Percentiles rank a stretch among this genome's conserved stretches.
phyloP scores from a whole-genome alignment of 1,140 invertebrate species.

The Arion vulgaris region DNA sequence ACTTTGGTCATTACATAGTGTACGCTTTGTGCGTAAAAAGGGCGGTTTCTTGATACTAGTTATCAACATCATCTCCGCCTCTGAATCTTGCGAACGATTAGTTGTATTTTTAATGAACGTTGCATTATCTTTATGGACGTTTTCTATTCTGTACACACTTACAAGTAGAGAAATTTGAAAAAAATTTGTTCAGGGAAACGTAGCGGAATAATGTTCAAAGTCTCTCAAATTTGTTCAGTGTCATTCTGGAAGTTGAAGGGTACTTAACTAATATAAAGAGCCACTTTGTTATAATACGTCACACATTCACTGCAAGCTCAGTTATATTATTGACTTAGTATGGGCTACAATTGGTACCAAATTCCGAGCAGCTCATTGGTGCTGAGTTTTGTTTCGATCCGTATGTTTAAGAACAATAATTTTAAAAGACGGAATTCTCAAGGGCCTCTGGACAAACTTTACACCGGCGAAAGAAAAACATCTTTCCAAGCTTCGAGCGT shows the following conservation, averaged over 20 bases:
- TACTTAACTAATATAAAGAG: background rate
- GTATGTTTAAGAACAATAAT: background rate
- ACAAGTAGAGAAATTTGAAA: background rate
- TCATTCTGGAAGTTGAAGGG: background rate
- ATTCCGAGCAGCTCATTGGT: background rate
- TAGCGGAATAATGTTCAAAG: conserved; percentile 4
- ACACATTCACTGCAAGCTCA: background rate
- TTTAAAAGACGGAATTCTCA: background rate
- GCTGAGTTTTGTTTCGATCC: background rate
- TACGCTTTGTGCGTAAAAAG: no score
- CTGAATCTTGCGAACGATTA: background rate
- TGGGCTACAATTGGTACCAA: background rate
- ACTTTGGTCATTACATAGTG: no score
- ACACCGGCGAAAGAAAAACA: conserved; percentile 1
- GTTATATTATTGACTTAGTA: background rate
- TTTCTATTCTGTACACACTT: background rate
- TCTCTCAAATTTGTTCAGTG: background rate
- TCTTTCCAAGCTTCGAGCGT: background rate
- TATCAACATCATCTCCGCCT: background rate
- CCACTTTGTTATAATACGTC: background rate
- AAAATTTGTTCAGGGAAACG: background rate
- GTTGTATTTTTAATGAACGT: background rate
- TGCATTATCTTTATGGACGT: background rate
- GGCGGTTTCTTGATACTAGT: background rate
- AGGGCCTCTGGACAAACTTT: background rate